These are phyloP conservation scores for Zosterops japonicus DNA, from an alignment of 2,113 vertebrate species.

Conservation along the genomic window DNA sequence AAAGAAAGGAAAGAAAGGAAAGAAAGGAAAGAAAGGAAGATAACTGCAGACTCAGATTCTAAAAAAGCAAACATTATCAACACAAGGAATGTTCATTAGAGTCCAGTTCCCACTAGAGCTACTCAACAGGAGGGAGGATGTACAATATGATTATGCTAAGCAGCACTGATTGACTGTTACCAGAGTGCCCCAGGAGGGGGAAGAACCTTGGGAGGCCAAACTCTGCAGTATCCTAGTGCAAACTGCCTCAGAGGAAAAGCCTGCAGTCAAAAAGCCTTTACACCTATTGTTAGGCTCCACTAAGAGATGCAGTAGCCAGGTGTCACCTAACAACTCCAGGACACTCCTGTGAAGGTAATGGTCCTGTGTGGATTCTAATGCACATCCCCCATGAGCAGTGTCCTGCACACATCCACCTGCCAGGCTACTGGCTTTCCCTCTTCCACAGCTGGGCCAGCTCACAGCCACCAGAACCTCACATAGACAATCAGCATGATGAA, in stretches of 20 bases:
- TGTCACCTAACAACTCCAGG: slow-evolving; percentile 58
- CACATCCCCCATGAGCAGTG: slow-evolving; percentile 69
- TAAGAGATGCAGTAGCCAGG: slow-evolving; percentile 33
- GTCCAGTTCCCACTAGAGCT: slow-evolving; percentile 56
- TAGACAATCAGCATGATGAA: slow-evolving; percentile 99
- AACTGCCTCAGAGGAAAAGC: slow-evolving; percentile 66
- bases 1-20: background rate
- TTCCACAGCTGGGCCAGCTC: slow-evolving; percentile 54
- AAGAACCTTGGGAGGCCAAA: slow-evolving; percentile 3
- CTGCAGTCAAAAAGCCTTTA: slow-evolving; percentile 61
- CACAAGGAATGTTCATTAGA: slow-evolving; percentile 79
- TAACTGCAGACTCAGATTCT: slow-evolving; percentile 53
- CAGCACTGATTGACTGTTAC: slow-evolving; percentile 13
- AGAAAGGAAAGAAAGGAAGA: background rate
- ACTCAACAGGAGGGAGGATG: slow-evolving; percentile 49
- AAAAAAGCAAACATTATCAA: slow-evolving; percentile 66
- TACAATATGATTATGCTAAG: slow-evolving; percentile 12
- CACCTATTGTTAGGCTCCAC: slow-evolving; percentile 52
- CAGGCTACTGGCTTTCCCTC: slow-evolving; percentile 59
- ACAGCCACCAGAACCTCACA: slow-evolving; percentile 99
- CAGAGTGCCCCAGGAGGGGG: background rate
- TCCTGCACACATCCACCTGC: slow-evolving; percentile 70
- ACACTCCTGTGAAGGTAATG: slow-evolving; percentile 30
- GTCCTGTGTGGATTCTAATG: slow-evolving; percentile 74
- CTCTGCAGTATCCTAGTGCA: slow-evolving; percentile 20